These are phyloP conservation scores for Aurelia coerulea DNA, from an alignment of 30 jellyfish, hydroid and myxozoan species.

Conservation along the genomic window DNA sequence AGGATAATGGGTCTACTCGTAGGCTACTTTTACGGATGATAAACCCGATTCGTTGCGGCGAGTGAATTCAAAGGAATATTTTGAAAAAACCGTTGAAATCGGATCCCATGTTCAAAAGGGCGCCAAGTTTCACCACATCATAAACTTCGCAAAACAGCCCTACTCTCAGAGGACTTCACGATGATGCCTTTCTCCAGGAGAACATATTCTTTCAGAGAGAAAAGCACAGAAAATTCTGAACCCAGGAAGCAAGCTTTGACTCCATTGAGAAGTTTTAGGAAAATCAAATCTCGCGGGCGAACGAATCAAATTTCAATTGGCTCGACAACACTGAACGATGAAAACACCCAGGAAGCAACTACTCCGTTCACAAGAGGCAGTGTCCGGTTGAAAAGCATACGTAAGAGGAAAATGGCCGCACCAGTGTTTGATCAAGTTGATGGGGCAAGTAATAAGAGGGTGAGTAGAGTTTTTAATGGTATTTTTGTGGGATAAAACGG, in stretches of 20 bases:
- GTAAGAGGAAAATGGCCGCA: slow-evolving; percentile 91
- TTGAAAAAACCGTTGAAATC: slow-evolving; percentile 32
- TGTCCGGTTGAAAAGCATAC: slow-evolving; percentile 80
- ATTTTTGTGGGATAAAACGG: background rate
- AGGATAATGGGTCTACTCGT: no score
- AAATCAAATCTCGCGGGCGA: slow-evolving; percentile 91
- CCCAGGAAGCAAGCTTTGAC: background rate
- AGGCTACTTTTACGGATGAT: slow-evolving; percentile 1
- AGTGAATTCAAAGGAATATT: slow-evolving; percentile 4
- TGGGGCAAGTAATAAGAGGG: slow-evolving; percentile 33
- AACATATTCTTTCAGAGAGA: slow-evolving; percentile 44
- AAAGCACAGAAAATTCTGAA: background rate
- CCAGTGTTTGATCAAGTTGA: slow-evolving; percentile 59
- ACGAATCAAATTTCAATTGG: slow-evolving; percentile 49
- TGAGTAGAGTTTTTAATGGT: background rate
- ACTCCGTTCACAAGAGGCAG: slow-evolving; percentile 68
- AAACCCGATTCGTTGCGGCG: background rate
- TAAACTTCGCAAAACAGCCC: background rate
- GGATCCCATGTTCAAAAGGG: slow-evolving; percentile 25
- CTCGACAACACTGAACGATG: slow-evolving; percentile 52
- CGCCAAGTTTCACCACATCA: slow-evolving; percentile 10
- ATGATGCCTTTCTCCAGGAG: slow-evolving; percentile 34
- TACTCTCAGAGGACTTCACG: background rate
- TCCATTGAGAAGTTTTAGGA: slow-evolving; percentile 35
- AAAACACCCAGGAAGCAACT: slow-evolving; percentile 58